A percentile compares a stretch with the other conserved stretches of the same genome.
These are phyloP conservation scores for Graphium colonna DNA, from an alignment of 2,888 invertebrate species.

Conservation along the genomic window DNA sequence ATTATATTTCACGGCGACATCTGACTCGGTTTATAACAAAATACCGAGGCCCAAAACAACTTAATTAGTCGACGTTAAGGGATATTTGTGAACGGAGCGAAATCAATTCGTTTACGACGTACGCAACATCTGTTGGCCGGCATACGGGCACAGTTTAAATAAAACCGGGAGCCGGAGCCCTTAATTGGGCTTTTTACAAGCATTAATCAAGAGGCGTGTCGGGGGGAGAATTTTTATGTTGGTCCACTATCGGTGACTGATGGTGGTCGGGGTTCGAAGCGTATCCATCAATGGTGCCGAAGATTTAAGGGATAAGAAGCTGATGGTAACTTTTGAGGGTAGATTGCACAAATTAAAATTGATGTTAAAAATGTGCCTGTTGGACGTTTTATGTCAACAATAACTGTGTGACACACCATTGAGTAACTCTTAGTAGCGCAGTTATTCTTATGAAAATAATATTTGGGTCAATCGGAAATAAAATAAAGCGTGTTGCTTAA, in stretches of 20 bases:
- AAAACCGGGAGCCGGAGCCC: constrained; percentile 52
- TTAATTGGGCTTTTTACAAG: constrained; percentile 76
- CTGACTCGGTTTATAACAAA: neutral
- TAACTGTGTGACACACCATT: no score
- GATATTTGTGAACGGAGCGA: constrained; percentile 6
- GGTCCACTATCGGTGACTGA: constrained; percentile 55
- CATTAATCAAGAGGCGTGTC: constrained; percentile 73
- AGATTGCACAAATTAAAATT: no score
- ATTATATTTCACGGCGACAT: no score
- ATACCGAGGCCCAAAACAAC: neutral
- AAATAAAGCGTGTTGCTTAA: no score
- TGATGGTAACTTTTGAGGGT: no score
- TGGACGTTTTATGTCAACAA: no score
- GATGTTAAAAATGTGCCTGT: no score
- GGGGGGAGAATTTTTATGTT: constrained; percentile 70
- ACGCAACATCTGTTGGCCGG: constrained; percentile 14
- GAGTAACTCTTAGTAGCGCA: no score
- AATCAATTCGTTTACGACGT: constrained; percentile 16
- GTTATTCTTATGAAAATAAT: no score
- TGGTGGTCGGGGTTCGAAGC: constrained; percentile 51
- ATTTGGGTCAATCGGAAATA: no score
- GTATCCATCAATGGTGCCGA: constrained; percentile 52
- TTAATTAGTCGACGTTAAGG: neutral
- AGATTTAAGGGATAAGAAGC: no score
- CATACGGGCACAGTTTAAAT: constrained; percentile 61